phyloP scores from a whole-genome alignment of 1,140 invertebrate genomes.

The Heliothis subflexa region DNA sequence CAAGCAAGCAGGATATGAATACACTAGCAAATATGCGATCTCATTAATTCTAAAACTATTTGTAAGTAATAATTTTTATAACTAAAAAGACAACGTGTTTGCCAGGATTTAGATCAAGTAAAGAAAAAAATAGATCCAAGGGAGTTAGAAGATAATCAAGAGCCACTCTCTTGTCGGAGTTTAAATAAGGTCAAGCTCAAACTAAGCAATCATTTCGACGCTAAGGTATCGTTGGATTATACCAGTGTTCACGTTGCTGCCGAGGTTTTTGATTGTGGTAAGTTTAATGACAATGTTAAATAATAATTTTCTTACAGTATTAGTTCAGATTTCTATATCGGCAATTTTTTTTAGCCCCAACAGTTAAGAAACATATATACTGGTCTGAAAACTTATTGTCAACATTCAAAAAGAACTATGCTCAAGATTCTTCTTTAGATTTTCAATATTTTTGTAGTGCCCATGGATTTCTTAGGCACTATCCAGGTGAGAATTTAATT shows the following conservation, averaged over 20 bases:
- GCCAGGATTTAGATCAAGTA: slow-evolving; percentile 65
- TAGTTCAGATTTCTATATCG: background rate
- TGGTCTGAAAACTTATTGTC: slow-evolving; percentile 92
- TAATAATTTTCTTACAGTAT: background rate
- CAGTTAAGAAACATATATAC: slow-evolving; percentile 84
- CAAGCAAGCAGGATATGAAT: too few relatives aligned
- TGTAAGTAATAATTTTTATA: background rate
- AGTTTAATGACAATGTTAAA: slow-evolving; percentile 28
- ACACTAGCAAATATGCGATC: background rate
- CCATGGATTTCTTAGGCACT: slow-evolving; percentile 95
- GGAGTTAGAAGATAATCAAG: slow-evolving; percentile 55
- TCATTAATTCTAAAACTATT: background rate
- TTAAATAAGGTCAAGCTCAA: slow-evolving; percentile 64
- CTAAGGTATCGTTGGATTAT: slow-evolving; percentile 66
- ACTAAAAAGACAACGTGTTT: background rate
- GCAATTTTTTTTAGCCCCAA: slow-evolving; percentile 70
- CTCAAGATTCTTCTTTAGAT: slow-evolving; percentile 91
- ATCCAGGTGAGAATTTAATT: slow-evolving; percentile 88
- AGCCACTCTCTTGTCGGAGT: slow-evolving; percentile 65
- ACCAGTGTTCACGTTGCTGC: slow-evolving; percentile 72
- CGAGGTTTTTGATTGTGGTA: slow-evolving; percentile 79
- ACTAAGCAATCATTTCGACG: slow-evolving; percentile 70
- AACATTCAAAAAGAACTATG: slow-evolving; percentile 92
- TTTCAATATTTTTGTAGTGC: slow-evolving; percentile 97
- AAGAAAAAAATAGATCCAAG: slow-evolving; percentile 55